Base-by-base conservation (phyloP, 1,140 invertebrate species). In the Phortica variegata region DNA sequence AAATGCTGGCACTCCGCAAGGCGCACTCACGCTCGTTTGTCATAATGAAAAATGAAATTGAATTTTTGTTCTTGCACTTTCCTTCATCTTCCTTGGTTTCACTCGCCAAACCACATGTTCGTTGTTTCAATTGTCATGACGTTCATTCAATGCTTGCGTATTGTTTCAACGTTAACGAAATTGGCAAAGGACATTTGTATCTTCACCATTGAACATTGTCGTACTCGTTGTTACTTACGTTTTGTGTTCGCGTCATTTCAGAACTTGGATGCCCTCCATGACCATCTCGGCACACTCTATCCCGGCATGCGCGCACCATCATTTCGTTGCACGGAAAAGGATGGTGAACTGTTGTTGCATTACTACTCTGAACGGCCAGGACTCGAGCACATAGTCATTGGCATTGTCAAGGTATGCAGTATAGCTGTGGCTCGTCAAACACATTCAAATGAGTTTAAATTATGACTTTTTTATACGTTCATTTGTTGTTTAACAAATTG, bases 231-330 rank as follows among this genome's bases (percentile, higher is more conserved):
- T n/a, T n/a, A n/a, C n/a, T n/a, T n/a, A n/a, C n/a, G n/a, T n/a
- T n/a, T n/a, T n/a, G n/a, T n/a, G n/a, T n/a, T 15, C 9, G 16
- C 7, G 31, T 32, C 39, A 31, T 70, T 76, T 4, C 61, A 95
- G 90, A 95, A 95, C 79, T 78, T 95, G 58, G 93, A 95, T 73
- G 91, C 91, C 18, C 80, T 95, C n/a, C 92, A 95, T 72, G 92
- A 95, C 74, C 93, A 95, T 76, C 79, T 95, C 68, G 90, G 90
- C 33, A 94, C 92, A 12, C 78, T 95, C 40, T 95, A 95, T 77
- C 92, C 93, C 0, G 92, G 91, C 17, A 95, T 95, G 92, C 84
- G 87, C 63, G 91, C 92, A 1, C 93, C 93, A 1, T 94, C 91
- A 2, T 95, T 95, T 78, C 82, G 92, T 4, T 95, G 93, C 73